Evolutionary conservation across 1,140 invertebrate species (phyloP), one percentile per base, ranked within the genome.

Genomic region (Scaptomyza hsui): DNA sequence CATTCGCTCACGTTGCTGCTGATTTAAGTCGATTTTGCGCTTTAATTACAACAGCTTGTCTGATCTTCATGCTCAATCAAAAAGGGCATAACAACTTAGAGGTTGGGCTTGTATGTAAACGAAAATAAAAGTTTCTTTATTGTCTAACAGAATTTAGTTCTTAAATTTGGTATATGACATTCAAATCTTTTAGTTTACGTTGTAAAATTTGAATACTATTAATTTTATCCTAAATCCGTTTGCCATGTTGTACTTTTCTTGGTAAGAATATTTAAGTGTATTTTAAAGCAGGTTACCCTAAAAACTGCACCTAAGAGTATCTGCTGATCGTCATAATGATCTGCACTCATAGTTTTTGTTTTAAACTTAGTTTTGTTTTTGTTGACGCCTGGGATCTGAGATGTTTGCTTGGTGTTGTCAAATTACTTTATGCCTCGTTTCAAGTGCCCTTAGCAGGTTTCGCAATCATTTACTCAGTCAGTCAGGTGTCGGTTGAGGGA

Each of bases 401-500:
- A 12, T 37, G 32, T 55, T 9, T 55, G n/a, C 19, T 24, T 57
- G 39, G 62, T 70, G 57, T 62, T 75, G 55, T 65, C 60, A 72
- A 61, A 45, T 57, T 45, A 32, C 53, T 69, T 53, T 60, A 52
- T 72, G 62, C 60, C 70, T 77, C 57, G 70, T 55, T 77, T 86
- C 64, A 42, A 86, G 73, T 57, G 73, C 82, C 81, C 82, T 83
- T 85, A 85, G 74, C 64, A 63, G 18, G 61, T 86, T 85, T 75
- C 65, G 81, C 77, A 81, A 81, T 71, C 64, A 74, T 65, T 76
- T 52, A 77, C 57, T 37, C 67, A 55, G 60, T 65, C 64, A 55
- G 29, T 29, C 53, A 57, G 52, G 44, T 74, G 76, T 65, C 51
- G 42, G 49, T 32, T 35, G 37, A 49, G 42, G 35, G 45, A 47